A percentile compares a stretch with the other conserved stretches of the same genome.
Evolutionary conservation across 2,888 invertebrate species (phyloP).

Genomic region (Dynastes grantii): DNA sequence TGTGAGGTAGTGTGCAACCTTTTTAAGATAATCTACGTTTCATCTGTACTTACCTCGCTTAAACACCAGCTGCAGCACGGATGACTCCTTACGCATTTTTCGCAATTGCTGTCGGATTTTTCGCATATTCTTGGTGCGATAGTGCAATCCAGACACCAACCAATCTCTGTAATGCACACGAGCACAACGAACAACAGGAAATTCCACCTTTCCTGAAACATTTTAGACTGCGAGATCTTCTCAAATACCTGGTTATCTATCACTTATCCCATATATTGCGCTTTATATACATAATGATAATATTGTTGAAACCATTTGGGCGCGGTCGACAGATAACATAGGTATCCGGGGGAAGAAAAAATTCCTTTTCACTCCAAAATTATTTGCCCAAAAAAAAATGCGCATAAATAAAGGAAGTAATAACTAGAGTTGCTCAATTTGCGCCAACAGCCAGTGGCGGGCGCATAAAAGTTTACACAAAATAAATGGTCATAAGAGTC

Average conservation of each 20-base stretch:
- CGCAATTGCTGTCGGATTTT: constrained; percentile 33
- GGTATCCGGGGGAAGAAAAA: too few species aligned
- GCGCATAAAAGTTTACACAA: too few species aligned
- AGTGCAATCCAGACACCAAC: constrained; percentile 27
- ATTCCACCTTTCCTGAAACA: background rate
- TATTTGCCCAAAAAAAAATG: too few species aligned
- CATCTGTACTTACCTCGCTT: constrained; percentile 54
- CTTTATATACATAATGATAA: constrained; percentile 22
- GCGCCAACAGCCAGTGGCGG: too few species aligned
- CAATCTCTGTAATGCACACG: background rate
- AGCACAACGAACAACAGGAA: background rate
- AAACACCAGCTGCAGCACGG: constrained; percentile 51
- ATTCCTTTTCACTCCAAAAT: too few species aligned
- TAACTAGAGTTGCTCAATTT: too few species aligned
- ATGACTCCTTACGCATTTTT: constrained; percentile 43
- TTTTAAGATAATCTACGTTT: too few species aligned
- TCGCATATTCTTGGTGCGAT: constrained; percentile 39
- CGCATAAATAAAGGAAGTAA: too few species aligned
- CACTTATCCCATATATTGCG: constrained; percentile 17
- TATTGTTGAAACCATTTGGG: constrained; percentile 2
- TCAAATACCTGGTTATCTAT: background rate
- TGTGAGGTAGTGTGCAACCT: too few species aligned
- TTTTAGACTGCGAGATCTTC: constrained; percentile 12
- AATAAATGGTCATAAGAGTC: too few species aligned
- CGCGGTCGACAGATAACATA: background rate